Evolutionary conservation across 2,888 invertebrate genomes (phyloP).

Genomic region (Sarcophaga variegata): DNA sequence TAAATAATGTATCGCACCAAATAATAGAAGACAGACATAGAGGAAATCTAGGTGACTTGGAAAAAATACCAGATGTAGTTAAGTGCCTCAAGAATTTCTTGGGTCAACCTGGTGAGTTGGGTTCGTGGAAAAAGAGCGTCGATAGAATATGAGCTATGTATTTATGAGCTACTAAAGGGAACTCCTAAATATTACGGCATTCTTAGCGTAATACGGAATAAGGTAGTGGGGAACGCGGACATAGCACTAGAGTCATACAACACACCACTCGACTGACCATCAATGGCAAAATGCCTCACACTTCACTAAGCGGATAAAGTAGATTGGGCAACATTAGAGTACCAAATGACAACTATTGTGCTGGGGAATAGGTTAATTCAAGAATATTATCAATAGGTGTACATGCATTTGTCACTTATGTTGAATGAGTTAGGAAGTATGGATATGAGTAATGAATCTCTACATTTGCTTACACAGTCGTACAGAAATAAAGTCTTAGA

Average conservation of each 20-base stretch:
- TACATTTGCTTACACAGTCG: too few relatives aligned
- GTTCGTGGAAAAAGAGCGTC: slow-evolving; percentile 46
- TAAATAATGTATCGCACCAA: background rate
- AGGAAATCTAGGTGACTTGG: slow-evolving; percentile 4
- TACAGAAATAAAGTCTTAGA: too few relatives aligned
- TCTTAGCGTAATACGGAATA: too few relatives aligned
- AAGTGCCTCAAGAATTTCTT: slow-evolving; percentile 16
- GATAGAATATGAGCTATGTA: slow-evolving; percentile 29
- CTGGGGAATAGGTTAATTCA: too few relatives aligned
- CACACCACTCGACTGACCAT: background rate
- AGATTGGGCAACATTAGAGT: background rate
- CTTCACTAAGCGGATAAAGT: background rate
- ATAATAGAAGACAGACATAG: background rate
- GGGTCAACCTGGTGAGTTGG: slow-evolving; percentile 28
- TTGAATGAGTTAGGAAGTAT: too few relatives aligned
- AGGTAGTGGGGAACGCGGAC: too few relatives aligned
- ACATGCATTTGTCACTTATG: too few relatives aligned
- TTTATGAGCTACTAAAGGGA: slow-evolving; percentile 33
- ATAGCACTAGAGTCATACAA: background rate
- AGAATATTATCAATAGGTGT: too few relatives aligned
- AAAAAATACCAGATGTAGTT: slow-evolving; percentile 26
- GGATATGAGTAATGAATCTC: too few relatives aligned
- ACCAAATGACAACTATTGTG: too few relatives aligned
- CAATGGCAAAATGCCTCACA: background rate
- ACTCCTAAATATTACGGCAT: slow-evolving; percentile 3